phyloP scores from a whole-genome alignment of 2,113 vertebrate species.

The Crocuta crocuta region DNA sequence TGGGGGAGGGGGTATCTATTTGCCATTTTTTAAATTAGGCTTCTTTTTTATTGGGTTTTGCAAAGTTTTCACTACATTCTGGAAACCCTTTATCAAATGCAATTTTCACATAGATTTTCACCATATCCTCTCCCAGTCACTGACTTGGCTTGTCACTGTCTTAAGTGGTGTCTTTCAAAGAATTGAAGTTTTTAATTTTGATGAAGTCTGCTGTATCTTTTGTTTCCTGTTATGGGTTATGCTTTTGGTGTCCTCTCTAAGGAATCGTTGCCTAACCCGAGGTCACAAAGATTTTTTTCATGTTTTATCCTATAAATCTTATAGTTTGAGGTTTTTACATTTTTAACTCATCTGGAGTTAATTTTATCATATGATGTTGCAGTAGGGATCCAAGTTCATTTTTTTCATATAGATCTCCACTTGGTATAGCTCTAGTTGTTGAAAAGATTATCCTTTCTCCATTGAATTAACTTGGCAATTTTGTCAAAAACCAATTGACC shows the following conservation, averaged over 20 bases:
- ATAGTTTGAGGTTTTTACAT: background rate
- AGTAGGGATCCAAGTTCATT: background rate
- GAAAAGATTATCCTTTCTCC: background rate
- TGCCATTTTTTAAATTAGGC: background rate
- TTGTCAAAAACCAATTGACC: background rate
- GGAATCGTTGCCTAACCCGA: background rate
- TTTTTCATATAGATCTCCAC: background rate
- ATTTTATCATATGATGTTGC: background rate
- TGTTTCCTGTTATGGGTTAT: background rate
- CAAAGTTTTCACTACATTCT: background rate
- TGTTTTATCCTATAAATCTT: background rate
- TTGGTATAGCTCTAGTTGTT: background rate
- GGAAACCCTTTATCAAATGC: slow-evolving; percentile 21
- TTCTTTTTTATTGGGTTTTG: background rate
- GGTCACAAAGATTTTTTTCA: background rate
- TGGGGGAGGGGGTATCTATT: background rate
- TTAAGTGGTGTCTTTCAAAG: background rate
- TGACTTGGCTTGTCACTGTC: slow-evolving; percentile 16
- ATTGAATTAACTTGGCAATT: background rate
- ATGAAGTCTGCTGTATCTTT: background rate
- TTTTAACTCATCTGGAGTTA: background rate
- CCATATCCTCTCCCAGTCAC: background rate
- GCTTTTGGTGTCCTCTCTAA: background rate
- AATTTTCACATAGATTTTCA: background rate
- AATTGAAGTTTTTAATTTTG: background rate